A percentile compares a stretch with the other conserved stretches of the same genome.
Evolutionary conservation across 1,140 invertebrate species (phyloP).

Genomic region (Battus philenor): DNA sequence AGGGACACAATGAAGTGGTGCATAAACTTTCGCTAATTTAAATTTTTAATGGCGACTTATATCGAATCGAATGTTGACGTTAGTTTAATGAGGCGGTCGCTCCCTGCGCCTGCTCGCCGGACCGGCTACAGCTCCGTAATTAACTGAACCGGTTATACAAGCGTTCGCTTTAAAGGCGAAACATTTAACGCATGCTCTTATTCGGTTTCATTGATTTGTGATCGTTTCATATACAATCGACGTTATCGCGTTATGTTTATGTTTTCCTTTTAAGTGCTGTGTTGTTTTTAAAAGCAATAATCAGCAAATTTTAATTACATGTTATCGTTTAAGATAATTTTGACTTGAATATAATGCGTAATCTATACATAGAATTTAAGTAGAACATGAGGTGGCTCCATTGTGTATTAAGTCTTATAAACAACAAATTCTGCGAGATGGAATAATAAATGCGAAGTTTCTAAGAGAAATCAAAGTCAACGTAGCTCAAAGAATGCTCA

Average conservation of each 20-base stretch:
- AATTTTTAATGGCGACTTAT: slow-evolving; percentile 35
- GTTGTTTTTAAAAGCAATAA: no score
- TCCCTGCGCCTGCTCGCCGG: slow-evolving; percentile 22
- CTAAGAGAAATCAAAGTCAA: no score
- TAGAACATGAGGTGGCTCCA: no score
- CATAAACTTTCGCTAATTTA: slow-evolving; percentile 46
- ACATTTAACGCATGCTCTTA: not conserved
- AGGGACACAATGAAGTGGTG: slow-evolving; percentile 22
- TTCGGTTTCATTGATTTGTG: slow-evolving; percentile 1
- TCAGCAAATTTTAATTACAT: no score
- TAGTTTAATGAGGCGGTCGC: slow-evolving; percentile 32
- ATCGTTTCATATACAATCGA: slow-evolving; percentile 1
- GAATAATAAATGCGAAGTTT: no score
- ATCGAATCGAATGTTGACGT: slow-evolving; percentile 24
- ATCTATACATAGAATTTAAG: no score
- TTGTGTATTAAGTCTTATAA: no score
- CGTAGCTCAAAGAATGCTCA: no score
- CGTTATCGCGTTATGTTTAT: not conserved
- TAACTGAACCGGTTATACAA: not conserved
- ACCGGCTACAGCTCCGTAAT: slow-evolving; percentile 4
- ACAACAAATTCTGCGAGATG: no score
- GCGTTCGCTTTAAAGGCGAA: not conserved
- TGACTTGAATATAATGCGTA: no score
- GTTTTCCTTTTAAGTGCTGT: no score
- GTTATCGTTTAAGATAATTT: no score